Evolutionary conservation across 2,797 vertebrate species (phyloP).

Genomic region (Petrocephalus sullivani): DNA sequence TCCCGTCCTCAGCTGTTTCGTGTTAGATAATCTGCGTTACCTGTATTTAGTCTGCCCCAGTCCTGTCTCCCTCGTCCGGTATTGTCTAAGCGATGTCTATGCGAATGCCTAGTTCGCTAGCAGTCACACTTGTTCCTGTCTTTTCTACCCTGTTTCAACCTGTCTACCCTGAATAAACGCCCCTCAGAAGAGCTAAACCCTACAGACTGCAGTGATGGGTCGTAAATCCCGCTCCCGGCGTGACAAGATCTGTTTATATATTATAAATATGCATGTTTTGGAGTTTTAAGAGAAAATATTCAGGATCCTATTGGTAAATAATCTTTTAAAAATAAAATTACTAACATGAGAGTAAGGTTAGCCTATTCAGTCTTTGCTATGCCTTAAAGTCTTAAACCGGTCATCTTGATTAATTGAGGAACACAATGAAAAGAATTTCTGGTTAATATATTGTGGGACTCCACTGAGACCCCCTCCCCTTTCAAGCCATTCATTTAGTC

Average conservation of each 20-base stretch:
- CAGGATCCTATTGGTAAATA: not conserved
- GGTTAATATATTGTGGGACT: not conserved
- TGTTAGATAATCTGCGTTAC: too few species aligned
- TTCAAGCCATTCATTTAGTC: not conserved
- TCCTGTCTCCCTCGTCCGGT: too few species aligned
- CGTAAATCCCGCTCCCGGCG: too few species aligned
- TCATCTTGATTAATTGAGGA: slow-evolving; percentile 3
- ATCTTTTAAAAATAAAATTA: not conserved
- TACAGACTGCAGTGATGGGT: too few species aligned
- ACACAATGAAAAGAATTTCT: slow-evolving; percentile 1
- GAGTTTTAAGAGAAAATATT: not conserved
- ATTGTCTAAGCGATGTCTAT: too few species aligned
- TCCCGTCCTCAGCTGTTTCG: too few species aligned
- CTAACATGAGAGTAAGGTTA: not conserved
- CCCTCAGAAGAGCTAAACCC: too few species aligned
- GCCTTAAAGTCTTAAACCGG: not conserved
- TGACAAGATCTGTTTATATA: not conserved
- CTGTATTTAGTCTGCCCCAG: too few species aligned
- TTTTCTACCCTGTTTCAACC: too few species aligned
- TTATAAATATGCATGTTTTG: not conserved
- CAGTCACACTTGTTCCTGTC: too few species aligned
- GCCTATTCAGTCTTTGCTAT: not conserved
- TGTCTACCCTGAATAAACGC: too few species aligned
- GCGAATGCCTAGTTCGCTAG: too few species aligned
- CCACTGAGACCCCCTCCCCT: not conserved